These are phyloP conservation scores for Porites lobata DNA, from an alignment of 92 coral and sea anemone genomes.

Conservation along the genomic window DNA sequence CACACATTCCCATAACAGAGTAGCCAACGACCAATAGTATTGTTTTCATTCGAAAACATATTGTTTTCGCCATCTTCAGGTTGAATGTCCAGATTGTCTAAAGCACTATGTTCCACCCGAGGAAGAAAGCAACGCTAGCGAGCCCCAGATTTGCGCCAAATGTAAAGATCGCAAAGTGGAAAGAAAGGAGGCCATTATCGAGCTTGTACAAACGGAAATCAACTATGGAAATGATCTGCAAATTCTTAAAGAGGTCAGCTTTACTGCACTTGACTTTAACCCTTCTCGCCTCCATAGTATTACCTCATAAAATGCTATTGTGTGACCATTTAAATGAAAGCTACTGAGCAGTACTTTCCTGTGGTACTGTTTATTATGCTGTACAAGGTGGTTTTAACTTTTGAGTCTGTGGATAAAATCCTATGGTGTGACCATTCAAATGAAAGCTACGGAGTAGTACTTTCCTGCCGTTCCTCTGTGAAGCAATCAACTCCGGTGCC, in stretches of 20 bases:
- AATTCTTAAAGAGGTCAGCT: constrained; percentile 91
- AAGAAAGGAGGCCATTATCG: constrained; percentile 96
- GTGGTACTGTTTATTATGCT: too few species aligned
- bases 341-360: too few species aligned
- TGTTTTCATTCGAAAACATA: not conserved
- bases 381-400: too few species aligned
- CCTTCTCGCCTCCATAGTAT: too few species aligned
- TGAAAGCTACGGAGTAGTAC: too few species aligned
- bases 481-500: constrained; percentile 33
- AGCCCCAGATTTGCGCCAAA: constrained; percentile 79
- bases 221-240: constrained; percentile 96
- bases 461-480: constrained; percentile 48
- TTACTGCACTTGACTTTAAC: not conserved
- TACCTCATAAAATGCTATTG: too few species aligned
- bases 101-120: constrained; percentile 73
- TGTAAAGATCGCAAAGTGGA: constrained; percentile 90
- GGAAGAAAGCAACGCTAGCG: not conserved
- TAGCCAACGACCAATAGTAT: too few species aligned
- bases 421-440: too few species aligned
- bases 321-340: too few species aligned
- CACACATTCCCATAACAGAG: too few species aligned
- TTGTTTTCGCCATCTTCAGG: constrained; percentile 45
- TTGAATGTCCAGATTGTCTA: constrained; percentile 91
- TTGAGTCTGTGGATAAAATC: too few species aligned
- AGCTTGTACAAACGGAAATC: constrained; percentile 95